Evolutionary conservation across 2,797 vertebrate genomes (phyloP), one percentile per base, ranked within the genome.

Genomic region (Gambusia yucatana): DNA sequence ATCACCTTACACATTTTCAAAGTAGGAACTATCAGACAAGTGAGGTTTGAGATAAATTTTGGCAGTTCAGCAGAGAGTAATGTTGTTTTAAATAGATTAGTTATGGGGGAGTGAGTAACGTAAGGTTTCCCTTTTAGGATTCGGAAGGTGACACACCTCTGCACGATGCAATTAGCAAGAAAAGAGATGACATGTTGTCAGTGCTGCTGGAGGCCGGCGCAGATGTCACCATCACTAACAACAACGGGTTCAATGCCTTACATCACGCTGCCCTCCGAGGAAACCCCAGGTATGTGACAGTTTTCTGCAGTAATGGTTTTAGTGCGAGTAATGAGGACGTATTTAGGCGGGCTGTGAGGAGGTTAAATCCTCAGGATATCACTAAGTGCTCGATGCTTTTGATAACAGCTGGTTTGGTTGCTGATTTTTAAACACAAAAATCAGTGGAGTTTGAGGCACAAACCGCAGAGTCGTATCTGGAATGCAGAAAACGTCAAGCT

Each of bases 71-170:
- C 47, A 10, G 16, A 63, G 9, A 41, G 36, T 22, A 76, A 4
- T 46, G 16, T 70, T 28, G 13, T 16, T 79, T 65, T 82, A 6
- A 72, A 67, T 71, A 14, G 11, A 20, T 78, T 39, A 72, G 30
- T 72, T 36, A 50, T 30, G 73, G 73, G 57, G 36, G n/a, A 50
- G 16, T 39, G 55, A 74, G 20, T 93, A 85, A 90, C 75, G 47
- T 43, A 22, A 65, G 47, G 8, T 86, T 83, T 82, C 57, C 72
- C 72, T 52, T 86, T 72, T 76, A 99, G 98, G 98, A 99, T 92
- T 99, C 98, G 10, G 98, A 99, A 92, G 98, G 98, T n/a, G 98
- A 99, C 93, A 99, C 98, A 13, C 98, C 98, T n/a, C 97, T 99
- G 78, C 98, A 99, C 0, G 98, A 99, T 59, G 98, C 98, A 84